Evolutionary conservation across 1,140 invertebrate species (phyloP).

Genomic region (Papilio dardanus): DNA sequence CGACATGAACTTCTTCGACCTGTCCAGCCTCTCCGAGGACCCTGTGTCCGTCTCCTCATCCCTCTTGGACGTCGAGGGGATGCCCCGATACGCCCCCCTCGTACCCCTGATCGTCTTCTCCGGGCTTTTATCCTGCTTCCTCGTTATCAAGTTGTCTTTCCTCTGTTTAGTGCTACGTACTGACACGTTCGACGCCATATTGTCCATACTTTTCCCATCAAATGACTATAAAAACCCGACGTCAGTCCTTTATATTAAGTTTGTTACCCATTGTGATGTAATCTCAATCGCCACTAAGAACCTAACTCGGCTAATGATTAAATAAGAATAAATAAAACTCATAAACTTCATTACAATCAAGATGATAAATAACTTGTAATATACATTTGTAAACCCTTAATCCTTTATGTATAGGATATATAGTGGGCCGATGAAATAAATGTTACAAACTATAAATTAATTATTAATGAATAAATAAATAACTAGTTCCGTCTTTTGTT

Average conservation of each 20-base stretch:
- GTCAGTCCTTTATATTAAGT: slow-evolving; percentile 38
- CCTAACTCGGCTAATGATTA: slow-evolving; percentile 45
- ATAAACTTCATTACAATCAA: slow-evolving; percentile 48
- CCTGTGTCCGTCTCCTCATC: slow-evolving; percentile 72
- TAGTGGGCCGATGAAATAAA: slow-evolving; percentile 50
- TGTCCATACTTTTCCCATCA: slow-evolving; percentile 77
- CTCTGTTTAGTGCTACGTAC: slow-evolving; percentile 75
- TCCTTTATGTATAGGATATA: slow-evolving; percentile 36
- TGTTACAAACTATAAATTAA: slow-evolving; percentile 60
- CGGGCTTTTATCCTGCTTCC: slow-evolving; percentile 80
- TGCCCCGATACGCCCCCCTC: slow-evolving; percentile 70
- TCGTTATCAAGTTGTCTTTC: slow-evolving; percentile 78
- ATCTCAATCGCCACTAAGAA: slow-evolving; percentile 40
- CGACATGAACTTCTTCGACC: slow-evolving; percentile 78
- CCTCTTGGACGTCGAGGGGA: slow-evolving; percentile 68
- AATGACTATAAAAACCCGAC: slow-evolving; percentile 47
- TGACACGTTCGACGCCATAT: slow-evolving; percentile 76
- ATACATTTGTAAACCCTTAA: slow-evolving; percentile 29
- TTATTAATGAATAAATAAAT: slow-evolving; percentile 78
- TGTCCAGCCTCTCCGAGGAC: slow-evolving; percentile 75
- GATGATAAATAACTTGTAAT: slow-evolving; percentile 24
- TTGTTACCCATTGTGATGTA: slow-evolving; percentile 49
- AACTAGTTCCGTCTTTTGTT: slow-evolving; percentile 78
- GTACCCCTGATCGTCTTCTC: slow-evolving; percentile 78
- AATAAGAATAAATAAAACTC: slow-evolving; percentile 57